These are phyloP conservation scores for Halesus radiatus DNA, from an alignment of 1,140 invertebrate species.

Conservation along the genomic window DNA sequence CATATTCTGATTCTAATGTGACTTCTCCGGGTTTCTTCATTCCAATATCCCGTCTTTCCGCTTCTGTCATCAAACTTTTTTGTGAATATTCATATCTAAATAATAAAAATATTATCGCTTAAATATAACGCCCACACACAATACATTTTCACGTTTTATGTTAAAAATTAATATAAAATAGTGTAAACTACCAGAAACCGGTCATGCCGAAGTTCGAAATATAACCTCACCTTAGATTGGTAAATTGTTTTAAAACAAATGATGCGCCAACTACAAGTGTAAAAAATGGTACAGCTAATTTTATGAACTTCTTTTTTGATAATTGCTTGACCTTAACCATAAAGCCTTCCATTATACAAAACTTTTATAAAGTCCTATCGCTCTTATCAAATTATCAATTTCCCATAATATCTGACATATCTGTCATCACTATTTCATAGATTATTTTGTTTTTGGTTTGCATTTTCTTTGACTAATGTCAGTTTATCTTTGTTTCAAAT, in stretches of 20 bases:
- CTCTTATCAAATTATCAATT: no score
- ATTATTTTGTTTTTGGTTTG: no score
- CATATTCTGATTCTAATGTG: conserved; percentile 80
- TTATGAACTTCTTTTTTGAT: conserved; percentile 62
- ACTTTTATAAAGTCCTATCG: no score
- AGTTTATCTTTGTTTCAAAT: no score
- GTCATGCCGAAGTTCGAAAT: background rate
- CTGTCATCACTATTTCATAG: no score
- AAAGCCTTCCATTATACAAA: background rate
- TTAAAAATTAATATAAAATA: no score
- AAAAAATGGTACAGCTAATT: conserved; percentile 78
- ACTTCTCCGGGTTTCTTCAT: conserved; percentile 77
- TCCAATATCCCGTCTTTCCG: conserved; percentile 76
- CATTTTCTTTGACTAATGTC: no score
- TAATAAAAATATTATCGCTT: background rate
- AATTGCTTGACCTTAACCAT: conserved; percentile 14
- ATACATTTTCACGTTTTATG: no score
- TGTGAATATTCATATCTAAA: conserved; percentile 79
- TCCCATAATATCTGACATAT: no score
- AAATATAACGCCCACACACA: no score
- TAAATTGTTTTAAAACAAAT: conserved; percentile 79
- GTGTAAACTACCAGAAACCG: no score
- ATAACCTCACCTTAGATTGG: conserved; percentile 73
- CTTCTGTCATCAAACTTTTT: conserved; percentile 71
- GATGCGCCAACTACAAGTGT: conserved; percentile 78